Conservation (phyloP, 1,140 invertebrate species). For the Polyergus mexicanus region DNA sequence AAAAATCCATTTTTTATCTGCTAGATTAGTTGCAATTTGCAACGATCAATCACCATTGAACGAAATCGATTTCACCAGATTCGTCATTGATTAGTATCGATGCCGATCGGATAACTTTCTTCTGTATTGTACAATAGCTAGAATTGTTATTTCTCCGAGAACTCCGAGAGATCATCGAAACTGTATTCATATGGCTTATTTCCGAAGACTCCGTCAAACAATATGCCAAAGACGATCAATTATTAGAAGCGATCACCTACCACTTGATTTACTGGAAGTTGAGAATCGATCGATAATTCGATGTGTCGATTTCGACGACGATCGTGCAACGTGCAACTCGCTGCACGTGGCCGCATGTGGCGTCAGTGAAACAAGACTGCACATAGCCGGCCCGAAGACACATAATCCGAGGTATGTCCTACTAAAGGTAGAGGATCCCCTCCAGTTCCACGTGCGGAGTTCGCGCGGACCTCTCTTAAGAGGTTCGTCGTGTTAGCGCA, state of each 20-base stretch:
- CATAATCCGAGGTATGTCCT: constrained; percentile 62
- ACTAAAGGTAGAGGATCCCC: constrained; percentile 74
- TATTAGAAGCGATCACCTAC: neutral
- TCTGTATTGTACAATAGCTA: neutral
- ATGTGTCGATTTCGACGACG: constrained; percentile 3
- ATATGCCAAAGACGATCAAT: constrained; percentile 24
- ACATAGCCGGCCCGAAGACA: constrained; percentile 76
- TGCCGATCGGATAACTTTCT: neutral
- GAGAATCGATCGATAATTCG: constrained; percentile 10
- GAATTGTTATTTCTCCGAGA: neutral
- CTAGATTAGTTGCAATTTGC: neutral
- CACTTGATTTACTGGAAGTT: neutral
- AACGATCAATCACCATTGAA: neutral
- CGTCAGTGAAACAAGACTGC: constrained; percentile 82
- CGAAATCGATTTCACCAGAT: neutral
- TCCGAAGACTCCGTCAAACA: neutral
- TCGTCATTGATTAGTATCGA: constrained; percentile 2
- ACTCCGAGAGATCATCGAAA: neutral
- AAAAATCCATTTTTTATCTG: constrained; percentile 24
- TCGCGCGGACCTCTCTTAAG: constrained; percentile 70
- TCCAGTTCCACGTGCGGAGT: constrained; percentile 66
- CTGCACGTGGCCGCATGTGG: constrained; percentile 70
- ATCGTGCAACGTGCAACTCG: constrained; percentile 25
- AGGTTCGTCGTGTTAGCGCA: constrained; percentile 23
- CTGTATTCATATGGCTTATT: neutral